Percentiles rank a stretch among this genome's conserved stretches.
Conservation (phyloP, 2,888 invertebrate species). For the Amiota communis region DNA sequence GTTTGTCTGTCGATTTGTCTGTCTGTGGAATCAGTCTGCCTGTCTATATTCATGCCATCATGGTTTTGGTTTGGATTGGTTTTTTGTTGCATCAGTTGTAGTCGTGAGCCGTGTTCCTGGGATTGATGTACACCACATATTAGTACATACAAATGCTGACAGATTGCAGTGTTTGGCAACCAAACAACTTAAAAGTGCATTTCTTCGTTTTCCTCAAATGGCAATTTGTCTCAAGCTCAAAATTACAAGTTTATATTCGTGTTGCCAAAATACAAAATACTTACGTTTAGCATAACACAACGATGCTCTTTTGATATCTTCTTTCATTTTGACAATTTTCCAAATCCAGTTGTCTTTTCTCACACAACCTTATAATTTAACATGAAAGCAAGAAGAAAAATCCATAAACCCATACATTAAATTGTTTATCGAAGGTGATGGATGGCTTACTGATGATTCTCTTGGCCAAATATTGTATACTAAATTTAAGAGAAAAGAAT, state of each 20-base stretch:
- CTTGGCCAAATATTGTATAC: too few species aligned
- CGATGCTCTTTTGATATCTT: too few species aligned
- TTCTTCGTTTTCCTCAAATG: conserved; percentile 59
- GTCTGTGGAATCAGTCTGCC: neutral
- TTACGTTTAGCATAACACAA: too few species aligned
- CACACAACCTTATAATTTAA: too few species aligned
- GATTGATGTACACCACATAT: conserved; percentile 38
- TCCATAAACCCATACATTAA: too few species aligned
- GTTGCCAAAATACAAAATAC: conserved; percentile 4
- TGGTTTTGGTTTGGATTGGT: neutral
- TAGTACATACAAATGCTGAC: conserved; percentile 43
- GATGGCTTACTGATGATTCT: too few species aligned
- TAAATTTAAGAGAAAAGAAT: too few species aligned
- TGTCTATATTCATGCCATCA: neutral
- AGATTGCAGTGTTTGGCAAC: conserved; percentile 45
- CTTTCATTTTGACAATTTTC: too few species aligned
- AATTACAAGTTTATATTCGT: conserved; percentile 56
- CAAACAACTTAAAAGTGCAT: conserved; percentile 62
- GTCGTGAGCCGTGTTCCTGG: conserved; percentile 32
- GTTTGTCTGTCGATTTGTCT: neutral
- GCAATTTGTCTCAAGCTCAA: conserved; percentile 60
- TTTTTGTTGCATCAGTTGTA: conserved; percentile 10
- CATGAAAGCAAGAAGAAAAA: too few species aligned
- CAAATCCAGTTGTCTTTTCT: too few species aligned
- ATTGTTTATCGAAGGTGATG: too few species aligned